Evolutionary conservation across 2,113 vertebrate species (phyloP).

Genomic region (Odocoileus virginianus): DNA sequence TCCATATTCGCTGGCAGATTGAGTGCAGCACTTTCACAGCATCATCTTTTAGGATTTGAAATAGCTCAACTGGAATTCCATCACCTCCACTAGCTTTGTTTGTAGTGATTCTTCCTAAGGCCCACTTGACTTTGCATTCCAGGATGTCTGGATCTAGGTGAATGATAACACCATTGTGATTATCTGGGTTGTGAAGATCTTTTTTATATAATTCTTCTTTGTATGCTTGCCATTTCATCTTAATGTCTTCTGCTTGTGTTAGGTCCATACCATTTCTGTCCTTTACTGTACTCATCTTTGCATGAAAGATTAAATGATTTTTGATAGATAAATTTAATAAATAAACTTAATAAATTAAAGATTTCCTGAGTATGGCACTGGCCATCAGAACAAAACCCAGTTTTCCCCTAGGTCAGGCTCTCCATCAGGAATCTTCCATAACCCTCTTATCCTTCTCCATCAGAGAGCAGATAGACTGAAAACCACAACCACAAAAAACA

Average conservation of each 20-base stretch:
- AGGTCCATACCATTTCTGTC: not conserved
- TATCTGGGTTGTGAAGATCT: not conserved
- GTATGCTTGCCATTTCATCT: not conserved
- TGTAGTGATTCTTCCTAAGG: not conserved
- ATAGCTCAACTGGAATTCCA: not conserved
- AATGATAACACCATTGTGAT: not conserved
- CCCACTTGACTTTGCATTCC: not conserved
- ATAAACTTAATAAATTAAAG: not conserved
- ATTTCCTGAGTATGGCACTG: not conserved
- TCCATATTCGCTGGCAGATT: not conserved
- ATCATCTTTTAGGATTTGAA: not conserved
- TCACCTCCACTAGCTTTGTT: not conserved
- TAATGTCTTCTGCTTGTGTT: not conserved
- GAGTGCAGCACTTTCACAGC: not conserved
- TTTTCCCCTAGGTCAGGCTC: not conserved
- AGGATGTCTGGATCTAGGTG: not conserved
- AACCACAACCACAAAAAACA: not conserved
- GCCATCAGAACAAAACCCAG: not conserved
- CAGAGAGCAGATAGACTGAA: not conserved
- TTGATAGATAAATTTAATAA: not conserved
- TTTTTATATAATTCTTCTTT: not conserved
- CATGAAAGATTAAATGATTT: not conserved
- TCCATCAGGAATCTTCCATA: not conserved
- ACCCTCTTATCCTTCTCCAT: not conserved
- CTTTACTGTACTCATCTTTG: not conserved